Evolutionary conservation across 2,888 invertebrate species (phyloP).

Genomic region (Zygaena filipendulae): DNA sequence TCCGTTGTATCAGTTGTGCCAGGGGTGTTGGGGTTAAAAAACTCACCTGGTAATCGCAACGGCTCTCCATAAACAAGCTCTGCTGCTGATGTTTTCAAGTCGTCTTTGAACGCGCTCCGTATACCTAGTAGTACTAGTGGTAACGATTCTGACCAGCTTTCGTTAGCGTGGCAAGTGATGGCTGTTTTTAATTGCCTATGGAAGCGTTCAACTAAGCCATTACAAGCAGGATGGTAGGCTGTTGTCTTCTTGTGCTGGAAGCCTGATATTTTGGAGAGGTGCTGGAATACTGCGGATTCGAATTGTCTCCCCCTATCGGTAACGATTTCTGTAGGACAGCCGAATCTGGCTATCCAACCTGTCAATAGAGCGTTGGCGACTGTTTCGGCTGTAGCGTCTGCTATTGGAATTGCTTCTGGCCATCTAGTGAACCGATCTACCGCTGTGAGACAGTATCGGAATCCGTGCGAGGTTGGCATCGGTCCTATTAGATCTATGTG

Average conservation of each 20-base stretch:
- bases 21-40: too few species aligned
- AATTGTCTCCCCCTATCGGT: conserved; percentile 23
- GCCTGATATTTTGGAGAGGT: conserved; percentile 6
- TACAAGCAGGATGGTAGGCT: conserved; percentile 18
- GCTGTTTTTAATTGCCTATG: conserved; percentile 35
- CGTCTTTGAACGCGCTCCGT: too few species aligned
- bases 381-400: conserved; percentile 27
- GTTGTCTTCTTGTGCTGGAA: conserved; percentile 12
- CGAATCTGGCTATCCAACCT: conserved; percentile 37
- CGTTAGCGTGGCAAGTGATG: conserved; percentile 18
- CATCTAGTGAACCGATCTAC: conserved; percentile 27
- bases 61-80: too few species aligned
- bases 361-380: conserved; percentile 24
- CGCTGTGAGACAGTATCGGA: too few species aligned
- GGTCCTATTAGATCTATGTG: too few species aligned
- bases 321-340: conserved; percentile 24
- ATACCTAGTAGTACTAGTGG: too few species aligned
- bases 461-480: too few species aligned
- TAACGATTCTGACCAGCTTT: too few species aligned
- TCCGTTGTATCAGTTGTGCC: too few species aligned
- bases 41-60: too few species aligned
- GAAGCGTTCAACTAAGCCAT: conserved; percentile 17
- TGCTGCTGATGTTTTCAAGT: too few species aligned
- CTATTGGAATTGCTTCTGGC: conserved; percentile 28
- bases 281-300: conserved; percentile 14